Evolutionary conservation across 2,888 invertebrate genomes (phyloP).

Genomic region (Malachius bipustulatus): DNA sequence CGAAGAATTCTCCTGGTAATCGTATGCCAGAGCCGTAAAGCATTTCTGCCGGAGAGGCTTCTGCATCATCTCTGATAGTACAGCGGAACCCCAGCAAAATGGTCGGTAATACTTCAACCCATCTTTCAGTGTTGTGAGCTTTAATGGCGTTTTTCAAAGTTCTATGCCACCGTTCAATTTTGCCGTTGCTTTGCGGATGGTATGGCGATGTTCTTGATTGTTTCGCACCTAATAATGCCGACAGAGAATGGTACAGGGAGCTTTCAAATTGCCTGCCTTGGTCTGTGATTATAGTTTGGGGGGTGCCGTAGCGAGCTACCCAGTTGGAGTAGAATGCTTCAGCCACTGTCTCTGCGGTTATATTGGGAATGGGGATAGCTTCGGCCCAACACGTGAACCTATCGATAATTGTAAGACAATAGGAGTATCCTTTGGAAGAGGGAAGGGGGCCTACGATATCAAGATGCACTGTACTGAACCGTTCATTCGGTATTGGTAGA

Average conservation of each 20-base stretch:
- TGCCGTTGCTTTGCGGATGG: conserved; percentile 12
- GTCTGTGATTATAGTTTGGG: conserved; percentile 6
- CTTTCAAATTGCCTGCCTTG: too few species aligned
- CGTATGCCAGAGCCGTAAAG: conserved; percentile 7
- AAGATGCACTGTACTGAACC: conserved; percentile 5
- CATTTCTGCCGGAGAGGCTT: conserved; percentile 8
- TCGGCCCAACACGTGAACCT: conserved; percentile 10
- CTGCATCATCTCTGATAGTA: conserved; percentile 2
- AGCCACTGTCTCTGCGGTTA: too few species aligned
- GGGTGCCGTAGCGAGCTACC: conserved; percentile 8
- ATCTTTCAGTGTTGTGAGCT: conserved; percentile 6
- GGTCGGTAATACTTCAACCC: conserved; percentile 9
- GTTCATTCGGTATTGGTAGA: conserved; percentile 4
- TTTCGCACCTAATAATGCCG: too few species aligned
- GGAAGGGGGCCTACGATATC: too few species aligned
- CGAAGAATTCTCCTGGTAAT: conserved; percentile 10
- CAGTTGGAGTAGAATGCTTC: conserved; percentile 7
- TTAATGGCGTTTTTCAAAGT: conserved; percentile 10
- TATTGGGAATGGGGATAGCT: conserved; percentile 7
- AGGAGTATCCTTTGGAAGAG: conserved; percentile 9
- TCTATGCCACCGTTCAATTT: conserved; percentile 12
- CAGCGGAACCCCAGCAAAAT: conserved; percentile 9
- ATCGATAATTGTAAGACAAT: conserved; percentile 13
- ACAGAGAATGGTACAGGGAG: too few species aligned
- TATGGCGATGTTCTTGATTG: conserved; percentile 11